Base-by-base conservation (phyloP, 2,113 vertebrate species). In the Anser brachyrhynchus region DNA sequence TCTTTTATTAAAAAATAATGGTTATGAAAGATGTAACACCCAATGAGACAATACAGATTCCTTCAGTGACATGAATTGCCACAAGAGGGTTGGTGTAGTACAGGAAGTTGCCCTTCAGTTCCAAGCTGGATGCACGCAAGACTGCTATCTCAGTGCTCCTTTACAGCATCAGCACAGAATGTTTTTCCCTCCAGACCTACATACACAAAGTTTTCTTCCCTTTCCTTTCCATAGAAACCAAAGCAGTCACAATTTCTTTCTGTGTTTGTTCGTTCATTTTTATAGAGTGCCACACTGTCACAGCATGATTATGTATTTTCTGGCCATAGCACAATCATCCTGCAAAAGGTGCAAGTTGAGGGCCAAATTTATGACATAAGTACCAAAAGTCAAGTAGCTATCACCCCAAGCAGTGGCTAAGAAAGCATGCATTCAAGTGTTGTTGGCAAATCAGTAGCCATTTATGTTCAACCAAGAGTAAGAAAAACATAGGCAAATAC, bases 11-110 rank as follows among this genome's bases (percentile, higher is more conserved):
- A 62, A 43, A 74, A 62, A 41, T n/a, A 15, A 64, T 20, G 9
- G 41, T 33, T 74, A 84, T 10, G 55, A 21, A 31, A 69, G 54
- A 35, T 3, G 31, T 41, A 69, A 69, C 12, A 79, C 31, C 10
- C n/a, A 69, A 8, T 10, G 26, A 43, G 23, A 43, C 14, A 29
- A 20, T 21, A 43, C 22, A 37, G 52, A 35, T 5, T 37, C 26
- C 7, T 73, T 21, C 9, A 0, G 1, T 23, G 39, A 61, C 6
- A 5, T 3, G 12, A 14, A 49, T 2, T 2, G 4, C 57, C 79
- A 41, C 31, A 65, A 46, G 18, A 66, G 21, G 1, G 52, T 9
- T 61, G 37, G 10, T 78, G 52, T n/a, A 67, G 6, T 31, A 59
- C 13, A 4, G 49, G 22, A 22, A 64, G 8, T 39, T 33, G 46